Evolutionary conservation across 2,888 invertebrate genomes (phyloP).

Genomic region (Mystacides longicornis): DNA sequence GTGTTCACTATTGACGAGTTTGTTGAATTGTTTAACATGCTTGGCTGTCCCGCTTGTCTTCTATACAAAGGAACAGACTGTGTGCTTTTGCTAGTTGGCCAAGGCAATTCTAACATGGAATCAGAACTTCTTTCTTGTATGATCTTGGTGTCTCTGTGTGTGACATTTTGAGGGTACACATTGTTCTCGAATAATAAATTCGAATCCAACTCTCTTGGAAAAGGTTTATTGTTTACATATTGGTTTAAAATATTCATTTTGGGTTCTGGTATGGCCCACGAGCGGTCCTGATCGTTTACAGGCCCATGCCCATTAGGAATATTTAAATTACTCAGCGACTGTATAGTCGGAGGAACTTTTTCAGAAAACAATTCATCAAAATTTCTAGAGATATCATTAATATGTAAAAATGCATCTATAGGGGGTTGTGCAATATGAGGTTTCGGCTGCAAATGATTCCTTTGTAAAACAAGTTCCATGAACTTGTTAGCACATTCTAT

Average conservation of each 20-base stretch:
- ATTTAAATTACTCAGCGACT: slow-evolving; percentile 20
- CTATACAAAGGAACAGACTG: slow-evolving; percentile 45
- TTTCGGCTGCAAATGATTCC: slow-evolving; percentile 22
- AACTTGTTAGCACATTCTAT: slow-evolving; percentile 51
- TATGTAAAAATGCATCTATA: slow-evolving; percentile 20
- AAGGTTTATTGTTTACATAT: slow-evolving; percentile 24
- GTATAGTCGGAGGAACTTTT: slow-evolving; percentile 20
- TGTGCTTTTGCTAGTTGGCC: slow-evolving; percentile 27
- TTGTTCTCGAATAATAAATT: slow-evolving; percentile 15
- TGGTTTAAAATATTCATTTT: slow-evolving; percentile 21
- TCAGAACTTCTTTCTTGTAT: slow-evolving; percentile 28
- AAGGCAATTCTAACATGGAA: slow-evolving; percentile 22
- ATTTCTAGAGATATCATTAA: slow-evolving; percentile 22
- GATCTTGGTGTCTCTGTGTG: slow-evolving; percentile 21
- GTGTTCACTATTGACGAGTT: slow-evolving; percentile 14
- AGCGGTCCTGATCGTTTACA: slow-evolving; percentile 17
- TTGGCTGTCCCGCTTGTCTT: slow-evolving; percentile 34
- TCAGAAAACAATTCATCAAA: slow-evolving; percentile 26
- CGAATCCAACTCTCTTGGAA: slow-evolving; percentile 22
- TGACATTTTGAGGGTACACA: slow-evolving; percentile 19
- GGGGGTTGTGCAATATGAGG: slow-evolving; percentile 28
- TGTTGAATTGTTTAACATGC: slow-evolving; percentile 26
- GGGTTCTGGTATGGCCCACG: slow-evolving; percentile 20
- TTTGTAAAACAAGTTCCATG: slow-evolving; percentile 37
- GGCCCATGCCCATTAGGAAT: slow-evolving; percentile 22